phyloP scores from a whole-genome alignment of 2,113 vertebrate species.

The Copsychus sechellarum region DNA sequence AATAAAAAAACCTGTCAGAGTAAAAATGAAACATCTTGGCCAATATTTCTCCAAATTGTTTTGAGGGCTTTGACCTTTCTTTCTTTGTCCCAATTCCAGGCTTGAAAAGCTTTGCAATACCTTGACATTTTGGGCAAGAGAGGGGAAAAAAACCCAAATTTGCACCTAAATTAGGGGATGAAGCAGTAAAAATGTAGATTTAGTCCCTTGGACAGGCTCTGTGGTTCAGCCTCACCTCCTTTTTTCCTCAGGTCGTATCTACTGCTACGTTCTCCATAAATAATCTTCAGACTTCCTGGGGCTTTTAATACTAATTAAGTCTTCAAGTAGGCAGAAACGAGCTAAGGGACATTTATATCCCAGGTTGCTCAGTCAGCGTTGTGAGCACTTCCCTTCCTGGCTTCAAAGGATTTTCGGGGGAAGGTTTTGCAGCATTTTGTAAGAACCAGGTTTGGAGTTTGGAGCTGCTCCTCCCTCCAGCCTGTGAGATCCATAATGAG shows the following conservation, averaged over 20 bases:
- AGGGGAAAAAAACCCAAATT: not conserved
- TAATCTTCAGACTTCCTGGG: slow-evolving; percentile 18
- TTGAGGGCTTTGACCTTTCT: slow-evolving; percentile 30
- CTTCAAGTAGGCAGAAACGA: not conserved
- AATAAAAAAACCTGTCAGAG: not conserved
- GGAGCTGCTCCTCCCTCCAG: not conserved
- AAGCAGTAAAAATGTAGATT: slow-evolving; percentile 6
- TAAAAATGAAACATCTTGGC: slow-evolving; percentile 6
- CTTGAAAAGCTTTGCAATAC: not conserved
- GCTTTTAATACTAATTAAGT: slow-evolving; percentile 49
- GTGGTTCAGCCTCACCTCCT: not conserved
- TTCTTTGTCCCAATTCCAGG: not conserved
- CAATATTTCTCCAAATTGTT: not conserved
- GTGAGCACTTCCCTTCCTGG: not conserved
- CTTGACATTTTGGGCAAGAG: not conserved
- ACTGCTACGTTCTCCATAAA: not conserved
- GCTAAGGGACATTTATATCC: not conserved
- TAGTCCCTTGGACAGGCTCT: not conserved
- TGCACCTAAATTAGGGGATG: not conserved
- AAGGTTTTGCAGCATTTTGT: not conserved
- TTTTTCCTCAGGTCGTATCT: not conserved
- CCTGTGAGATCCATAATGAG: not conserved
- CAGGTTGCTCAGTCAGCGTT: not conserved
- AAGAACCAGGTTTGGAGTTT: not conserved
- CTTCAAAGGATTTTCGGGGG: not conserved